A percentile compares a stretch with the other conserved stretches of the same genome.
Conservation (phyloP, 2,797 vertebrate genomes). For the Catamblyrhynchus diadema region DNA sequence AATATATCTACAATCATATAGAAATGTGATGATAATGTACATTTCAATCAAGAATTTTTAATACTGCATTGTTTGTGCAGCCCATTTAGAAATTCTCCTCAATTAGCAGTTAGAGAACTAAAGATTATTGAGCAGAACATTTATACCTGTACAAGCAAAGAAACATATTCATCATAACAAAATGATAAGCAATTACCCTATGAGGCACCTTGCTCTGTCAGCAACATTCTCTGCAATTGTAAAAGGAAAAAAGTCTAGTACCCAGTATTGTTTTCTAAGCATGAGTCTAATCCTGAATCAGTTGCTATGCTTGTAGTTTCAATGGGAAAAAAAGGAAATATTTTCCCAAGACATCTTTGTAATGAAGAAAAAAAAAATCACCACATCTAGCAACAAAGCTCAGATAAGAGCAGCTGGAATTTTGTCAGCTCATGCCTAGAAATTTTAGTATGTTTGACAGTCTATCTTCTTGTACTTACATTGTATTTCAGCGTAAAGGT, state of each 20-base stretch:
- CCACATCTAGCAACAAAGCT: not conserved
- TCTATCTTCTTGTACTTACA: not conserved
- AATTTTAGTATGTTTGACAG: not conserved
- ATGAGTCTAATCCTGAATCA: not conserved
- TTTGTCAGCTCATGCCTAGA: not conserved
- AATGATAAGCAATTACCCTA: not conserved
- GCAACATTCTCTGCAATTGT: accelerated
- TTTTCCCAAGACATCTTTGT: not conserved
- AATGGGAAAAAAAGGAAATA: not conserved
- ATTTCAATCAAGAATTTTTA: not conserved
- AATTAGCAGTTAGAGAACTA: not conserved
- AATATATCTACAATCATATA: not conserved
- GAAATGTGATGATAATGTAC: not conserved
- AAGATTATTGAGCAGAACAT: not conserved
- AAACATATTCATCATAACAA: not conserved
- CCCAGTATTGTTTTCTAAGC: not conserved
- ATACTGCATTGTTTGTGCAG: not conserved
- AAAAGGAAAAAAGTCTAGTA: not conserved
- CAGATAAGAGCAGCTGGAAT: not conserved
- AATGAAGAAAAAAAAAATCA: not conserved
- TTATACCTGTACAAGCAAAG: not conserved
- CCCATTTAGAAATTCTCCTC: not conserved
- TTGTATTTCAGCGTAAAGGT: not conserved
- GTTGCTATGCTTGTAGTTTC: not conserved
- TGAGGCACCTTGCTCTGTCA: not conserved